A percentile compares a stretch with the other conserved stretches of the same genome.
These are phyloP conservation scores for Spicauda simplicius DNA, from an alignment of 2,888 invertebrate species.

Conservation along the genomic window DNA sequence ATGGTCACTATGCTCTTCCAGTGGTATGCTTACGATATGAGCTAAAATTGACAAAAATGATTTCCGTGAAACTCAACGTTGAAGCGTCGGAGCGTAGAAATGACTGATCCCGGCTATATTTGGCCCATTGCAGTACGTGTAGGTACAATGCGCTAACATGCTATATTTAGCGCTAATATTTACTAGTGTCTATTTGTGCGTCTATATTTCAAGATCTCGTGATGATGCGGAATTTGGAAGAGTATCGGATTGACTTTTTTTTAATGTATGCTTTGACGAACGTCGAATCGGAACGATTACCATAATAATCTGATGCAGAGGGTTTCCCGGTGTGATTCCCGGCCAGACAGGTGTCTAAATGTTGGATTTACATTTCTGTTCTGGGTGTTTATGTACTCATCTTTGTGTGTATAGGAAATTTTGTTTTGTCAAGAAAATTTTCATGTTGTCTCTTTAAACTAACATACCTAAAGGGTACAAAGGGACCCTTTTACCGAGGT, in stretches of 20 bases:
- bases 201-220: constrained; percentile 32
- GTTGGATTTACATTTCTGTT: too few relatives aligned
- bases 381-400: too few relatives aligned
- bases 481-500: too few relatives aligned
- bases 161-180: constrained; percentile 41
- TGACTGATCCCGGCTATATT: constrained; percentile 29
- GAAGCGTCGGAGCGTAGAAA: constrained; percentile 11
- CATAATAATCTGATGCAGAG: too few relatives aligned
- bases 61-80: constrained; percentile 12
- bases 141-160: constrained; percentile 35
- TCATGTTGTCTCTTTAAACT: not conserved
- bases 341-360: too few relatives aligned
- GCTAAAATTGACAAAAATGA: constrained; percentile 8
- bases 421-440: too few relatives aligned
- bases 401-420: too few relatives aligned
- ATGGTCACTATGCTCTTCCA: not conserved
- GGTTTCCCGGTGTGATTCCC: too few relatives aligned
- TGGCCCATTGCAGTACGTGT: constrained; percentile 25
- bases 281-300: too few relatives aligned
- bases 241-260: constrained; percentile 18
- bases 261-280: too few relatives aligned
- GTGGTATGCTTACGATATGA: not conserved
- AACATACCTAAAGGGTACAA: too few relatives aligned
- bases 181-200: constrained; percentile 39
- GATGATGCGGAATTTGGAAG: constrained; percentile 21